Base-by-base conservation (phyloP, 1,140 invertebrate genomes). In the Bilobella aurantiaca region DNA sequence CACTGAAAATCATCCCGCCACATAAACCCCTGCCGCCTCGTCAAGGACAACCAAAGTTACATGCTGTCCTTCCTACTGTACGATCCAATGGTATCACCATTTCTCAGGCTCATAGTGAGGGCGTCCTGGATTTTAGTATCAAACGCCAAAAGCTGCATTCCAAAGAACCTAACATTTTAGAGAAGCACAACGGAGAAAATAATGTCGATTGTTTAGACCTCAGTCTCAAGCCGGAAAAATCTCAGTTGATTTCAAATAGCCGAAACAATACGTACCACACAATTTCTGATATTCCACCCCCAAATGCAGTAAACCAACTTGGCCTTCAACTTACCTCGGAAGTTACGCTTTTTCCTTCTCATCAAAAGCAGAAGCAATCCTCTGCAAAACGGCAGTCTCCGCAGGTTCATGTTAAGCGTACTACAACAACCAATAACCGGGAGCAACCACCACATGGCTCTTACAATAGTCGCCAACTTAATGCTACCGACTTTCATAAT, bases 271-370 rank as follows among this genome's bases (percentile, higher is more conserved):
- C 3, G 12, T 23, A 53, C 5, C 21, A 53, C 49, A 53, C 8
- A 3, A 53, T 70, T n/a, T 47, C 66, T 5, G 66, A 72, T 21
- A 67, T 69, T 56, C 68, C 68, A 23, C 68, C 68, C n/a, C 68
- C 69, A 23, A 66, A 66, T 57, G 66, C 57, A 18, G 68, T 73
- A 64, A 68, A 70, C 47, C 62, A 70, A 57, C n/a, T 66, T 23
- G 71, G 71, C 2, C 37, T 73, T 8, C 66, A 65, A 1, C 58
- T 73, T 0, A 70, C 71, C 16, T 70, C 68, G 1, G 71, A 73
- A 68, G 71, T 70, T 1, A 73, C 68, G 1, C 64, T 73, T 3
- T 72, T 69, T 27, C 70, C 70, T 3, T 71, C 70, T 18, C 64
- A 61, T 25, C 28, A 23, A 16, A 49, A 28, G 34, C 27, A 25